Evolutionary conservation across 2,888 invertebrate species (phyloP).

Genomic region (Morpho deidamia): DNA sequence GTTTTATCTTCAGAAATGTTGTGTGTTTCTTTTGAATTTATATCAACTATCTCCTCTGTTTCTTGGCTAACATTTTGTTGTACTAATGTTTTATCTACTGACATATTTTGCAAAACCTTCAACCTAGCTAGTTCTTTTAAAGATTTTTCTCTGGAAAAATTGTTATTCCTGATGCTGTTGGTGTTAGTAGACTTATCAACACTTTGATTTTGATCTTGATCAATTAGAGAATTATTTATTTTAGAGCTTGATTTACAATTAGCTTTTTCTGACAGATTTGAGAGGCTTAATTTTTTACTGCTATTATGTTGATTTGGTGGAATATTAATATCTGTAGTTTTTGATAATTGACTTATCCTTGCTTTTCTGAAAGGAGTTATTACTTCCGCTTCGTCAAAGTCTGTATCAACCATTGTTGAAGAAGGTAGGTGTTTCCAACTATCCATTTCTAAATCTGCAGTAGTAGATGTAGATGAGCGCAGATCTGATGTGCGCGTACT

Average conservation of each 20-base stretch:
- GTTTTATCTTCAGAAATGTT: background rate
- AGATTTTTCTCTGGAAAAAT: conserved; percentile 12
- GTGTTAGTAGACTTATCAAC: background rate
- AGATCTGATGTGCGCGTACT: conserved; percentile 31
- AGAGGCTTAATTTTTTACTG: conserved; percentile 31
- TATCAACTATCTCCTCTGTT: too few relatives aligned
- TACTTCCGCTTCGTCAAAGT: conserved; percentile 33
- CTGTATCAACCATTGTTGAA: conserved; percentile 65
- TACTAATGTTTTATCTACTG: background rate
- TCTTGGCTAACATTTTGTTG: too few relatives aligned
- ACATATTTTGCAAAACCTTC: background rate
- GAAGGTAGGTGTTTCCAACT: conserved; percentile 63
- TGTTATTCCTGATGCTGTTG: conserved; percentile 1
- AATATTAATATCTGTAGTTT: conserved; percentile 35
- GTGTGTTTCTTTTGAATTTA: too few relatives aligned
- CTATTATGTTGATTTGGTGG: background rate
- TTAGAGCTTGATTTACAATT: conserved; percentile 11
- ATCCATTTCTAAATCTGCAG: conserved; percentile 60
- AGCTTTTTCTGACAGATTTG: conserved; percentile 35
- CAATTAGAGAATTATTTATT: too few relatives aligned
- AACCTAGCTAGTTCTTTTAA: background rate
- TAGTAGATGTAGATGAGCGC: conserved; percentile 43
- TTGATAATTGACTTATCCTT: conserved; percentile 41
- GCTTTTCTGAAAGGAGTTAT: conserved; percentile 42
- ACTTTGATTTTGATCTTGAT: background rate